Conservation (phyloP, 23 tunicate genomes). For the Trididemnum miniatum region DNA sequence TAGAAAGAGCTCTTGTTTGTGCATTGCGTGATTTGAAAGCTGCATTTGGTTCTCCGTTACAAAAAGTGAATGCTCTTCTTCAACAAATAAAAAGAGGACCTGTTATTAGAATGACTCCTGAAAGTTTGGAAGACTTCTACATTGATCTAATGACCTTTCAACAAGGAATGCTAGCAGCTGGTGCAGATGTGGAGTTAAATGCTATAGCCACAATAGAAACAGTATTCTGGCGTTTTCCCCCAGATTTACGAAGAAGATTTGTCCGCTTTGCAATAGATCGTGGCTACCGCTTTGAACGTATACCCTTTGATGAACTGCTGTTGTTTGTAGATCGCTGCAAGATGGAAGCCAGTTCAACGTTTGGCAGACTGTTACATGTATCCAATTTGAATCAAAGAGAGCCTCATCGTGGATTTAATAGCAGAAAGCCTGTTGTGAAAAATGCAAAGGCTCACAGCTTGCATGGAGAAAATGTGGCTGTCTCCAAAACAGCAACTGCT, state of each 20-base stretch:
- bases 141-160: background rate
- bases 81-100: background rate
- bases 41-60: background rate
- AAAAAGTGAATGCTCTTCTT: background rate
- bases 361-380: slow-evolving; percentile 6
- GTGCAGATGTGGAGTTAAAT: background rate
- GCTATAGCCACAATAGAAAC: background rate
- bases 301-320: slow-evolving; percentile 13
- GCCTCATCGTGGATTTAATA: no score
- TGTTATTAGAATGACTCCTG: background rate
- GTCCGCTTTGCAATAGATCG: background rate
- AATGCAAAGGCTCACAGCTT: no score
- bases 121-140: background rate
- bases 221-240: background rate
- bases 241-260: background rate
- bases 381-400: no score
- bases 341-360: background rate
- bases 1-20: background rate
- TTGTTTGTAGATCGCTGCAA: background rate
- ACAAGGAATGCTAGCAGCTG: background rate
- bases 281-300: background rate
- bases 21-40: background rate
- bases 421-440: no score
- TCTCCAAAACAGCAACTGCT: no score
- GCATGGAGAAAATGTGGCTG: no score